Base-by-base conservation (phyloP, 2,797 vertebrate genomes). In the Alfaro cultratus region DNA sequence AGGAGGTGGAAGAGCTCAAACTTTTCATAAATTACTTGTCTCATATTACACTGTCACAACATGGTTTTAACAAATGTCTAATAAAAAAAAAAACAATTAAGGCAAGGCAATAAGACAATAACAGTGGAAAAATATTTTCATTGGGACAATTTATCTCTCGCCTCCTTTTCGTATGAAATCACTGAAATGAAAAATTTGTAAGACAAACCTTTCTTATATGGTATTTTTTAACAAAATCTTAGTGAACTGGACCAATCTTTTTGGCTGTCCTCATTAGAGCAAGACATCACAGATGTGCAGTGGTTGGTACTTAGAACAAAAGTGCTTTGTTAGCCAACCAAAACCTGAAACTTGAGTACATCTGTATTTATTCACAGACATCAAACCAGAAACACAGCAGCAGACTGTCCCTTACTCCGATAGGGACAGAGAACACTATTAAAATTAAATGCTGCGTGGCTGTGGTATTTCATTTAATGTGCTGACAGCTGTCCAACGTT, bases 391-490 rank as follows among this genome's bases (percentile, higher is more conserved):
- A 34, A 62, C 11, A 26, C 6, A 70, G 86, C 57, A 39, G 80
- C 85, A 92, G 80, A 74, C 88, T 86, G 78, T 86, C 86, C 75
- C 34, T 23, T 55, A 80, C 88, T 90, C 87, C n/a, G 57, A 90
- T 81, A 85, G 89, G 81, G 90, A 80, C 90, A 89, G 67, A 89
- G 92, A 91, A 86, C 86, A 91, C 79, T 86, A 53, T 53, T 53
- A 49, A 91, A 91, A 91, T 93, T 84, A 91, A 93, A 87, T 75
- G n/a, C 89, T 90, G 88, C 67, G 13, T 90, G 89, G 85, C 89
- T 92, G 87, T 90, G 92, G 91, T 88, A 93, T 94, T 94, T 92
- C 87, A 94, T 94, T 93, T 91, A 87, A 83, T 2, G 5, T 72
- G 83, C 89, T 93, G 93, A 93, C 90, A 92, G 87, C 83, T 81